These are phyloP conservation scores for Philaethria dido DNA, from an alignment of 2,888 invertebrate species.

Conservation along the genomic window DNA sequence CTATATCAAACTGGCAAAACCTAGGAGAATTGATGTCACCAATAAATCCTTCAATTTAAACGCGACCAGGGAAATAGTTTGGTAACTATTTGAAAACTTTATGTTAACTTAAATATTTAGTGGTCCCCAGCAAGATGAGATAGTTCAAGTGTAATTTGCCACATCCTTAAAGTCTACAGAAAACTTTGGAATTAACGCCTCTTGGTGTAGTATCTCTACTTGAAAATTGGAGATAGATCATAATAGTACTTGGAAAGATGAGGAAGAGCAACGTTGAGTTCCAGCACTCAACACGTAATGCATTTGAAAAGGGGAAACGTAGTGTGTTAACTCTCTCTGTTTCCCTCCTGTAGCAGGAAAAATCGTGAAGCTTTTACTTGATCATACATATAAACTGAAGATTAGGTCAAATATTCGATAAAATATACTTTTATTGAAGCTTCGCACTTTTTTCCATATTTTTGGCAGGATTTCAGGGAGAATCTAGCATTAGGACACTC, in stretches of 20 bases:
- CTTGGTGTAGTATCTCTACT: neutral
- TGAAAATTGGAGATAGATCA: neutral
- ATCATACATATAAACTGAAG: too few relatives aligned
- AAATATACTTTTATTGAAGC: too few relatives aligned
- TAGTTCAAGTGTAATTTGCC: constrained; percentile 20
- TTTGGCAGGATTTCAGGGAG: too few relatives aligned
- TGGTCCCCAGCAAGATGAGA: constrained; percentile 29
- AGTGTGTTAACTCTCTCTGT: too few relatives aligned
- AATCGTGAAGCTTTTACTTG: too few relatives aligned
- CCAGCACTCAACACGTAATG: too few relatives aligned
- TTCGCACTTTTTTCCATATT: too few relatives aligned
- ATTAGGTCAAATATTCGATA: neutral
- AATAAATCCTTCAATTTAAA: constrained; percentile 40
- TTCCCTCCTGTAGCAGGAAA: too few relatives aligned
- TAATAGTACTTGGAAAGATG: too few relatives aligned
- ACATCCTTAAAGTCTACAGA: constrained; percentile 14
- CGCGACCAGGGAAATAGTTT: constrained; percentile 34
- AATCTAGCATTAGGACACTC: too few relatives aligned
- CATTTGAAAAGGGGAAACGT: too few relatives aligned
- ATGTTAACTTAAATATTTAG: constrained; percentile 29
- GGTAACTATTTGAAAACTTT: constrained; percentile 40
- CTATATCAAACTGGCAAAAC: constrained; percentile 41
- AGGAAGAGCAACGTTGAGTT: too few relatives aligned
- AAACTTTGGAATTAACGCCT: constrained; percentile 2
- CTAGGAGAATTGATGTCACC: constrained; percentile 37